A percentile compares a stretch with the other conserved stretches of the same genome.
These are phyloP conservation scores for Drosophila sturtevanti DNA, from an alignment of 1,140 invertebrate species.

Conservation along the genomic window DNA sequence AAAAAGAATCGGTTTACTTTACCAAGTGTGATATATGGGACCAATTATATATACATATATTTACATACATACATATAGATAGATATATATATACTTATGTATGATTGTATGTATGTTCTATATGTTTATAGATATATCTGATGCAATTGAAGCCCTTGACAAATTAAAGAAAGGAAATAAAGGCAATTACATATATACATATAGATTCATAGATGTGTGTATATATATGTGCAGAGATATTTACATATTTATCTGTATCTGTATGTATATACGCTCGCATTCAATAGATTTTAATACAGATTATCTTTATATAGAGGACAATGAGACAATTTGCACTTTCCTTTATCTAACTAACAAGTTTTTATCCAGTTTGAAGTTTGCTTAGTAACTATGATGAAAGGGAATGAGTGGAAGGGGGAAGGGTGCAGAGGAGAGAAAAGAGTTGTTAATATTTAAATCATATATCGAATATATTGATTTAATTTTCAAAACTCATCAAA, in stretches of 20 bases:
- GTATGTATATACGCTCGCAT: neutral
- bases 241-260: neutral
- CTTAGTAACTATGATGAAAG: no score
- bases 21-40: constrained; percentile 37
- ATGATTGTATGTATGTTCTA: no score
- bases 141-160: neutral
- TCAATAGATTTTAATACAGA: neutral
- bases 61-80: no score
- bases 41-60: constrained; percentile 16
- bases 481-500: no score
- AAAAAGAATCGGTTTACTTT: constrained; percentile 35
- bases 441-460: no score
- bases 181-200: neutral
- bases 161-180: neutral
- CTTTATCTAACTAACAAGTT: neutral
- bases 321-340: neutral
- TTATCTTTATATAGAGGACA: neutral
- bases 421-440: no score
- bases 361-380: neutral
- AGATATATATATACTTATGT: no score
- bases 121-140: neutral
- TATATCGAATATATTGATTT: no score
- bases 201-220: neutral
- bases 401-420: no score
- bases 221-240: neutral